Percentiles rank a stretch among this genome's conserved stretches.
Conservation (phyloP, 2,797 vertebrate species). For the Poeciliopsis infans region DNA sequence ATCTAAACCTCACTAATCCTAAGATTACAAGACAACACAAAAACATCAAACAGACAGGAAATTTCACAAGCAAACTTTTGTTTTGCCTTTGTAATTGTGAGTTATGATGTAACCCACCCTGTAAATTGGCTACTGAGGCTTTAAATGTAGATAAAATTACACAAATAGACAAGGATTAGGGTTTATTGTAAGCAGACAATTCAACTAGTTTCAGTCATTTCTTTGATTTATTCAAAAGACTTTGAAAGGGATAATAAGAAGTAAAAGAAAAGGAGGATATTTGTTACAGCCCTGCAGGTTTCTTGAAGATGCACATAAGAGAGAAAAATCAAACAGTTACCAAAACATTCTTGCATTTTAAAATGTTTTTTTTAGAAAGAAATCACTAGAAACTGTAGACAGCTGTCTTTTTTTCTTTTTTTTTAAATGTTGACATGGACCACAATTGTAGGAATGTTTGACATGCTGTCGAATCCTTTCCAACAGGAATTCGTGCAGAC, state of each 20-base stretch:
- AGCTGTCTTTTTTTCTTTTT: background rate
- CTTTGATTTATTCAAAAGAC: background rate
- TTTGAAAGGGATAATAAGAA: background rate
- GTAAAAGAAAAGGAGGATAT: background rate
- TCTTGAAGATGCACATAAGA: background rate
- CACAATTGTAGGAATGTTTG: background rate
- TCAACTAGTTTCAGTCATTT: background rate
- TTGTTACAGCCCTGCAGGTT: background rate
- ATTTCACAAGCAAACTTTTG: background rate
- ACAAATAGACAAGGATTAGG: background rate
- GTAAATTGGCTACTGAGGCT: background rate
- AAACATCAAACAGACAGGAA: conserved; percentile 4
- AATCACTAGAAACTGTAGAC: background rate
- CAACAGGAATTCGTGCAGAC: background rate
- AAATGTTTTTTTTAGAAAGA: background rate
- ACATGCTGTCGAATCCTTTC: background rate
- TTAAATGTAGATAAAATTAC: background rate
- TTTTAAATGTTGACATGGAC: background rate
- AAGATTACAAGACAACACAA: background rate
- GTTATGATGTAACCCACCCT: background rate
- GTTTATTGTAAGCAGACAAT: background rate
- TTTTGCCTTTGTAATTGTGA: background rate
- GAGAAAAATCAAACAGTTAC: background rate
- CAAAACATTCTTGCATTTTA: background rate
- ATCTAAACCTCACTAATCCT: background rate